A percentile compares a stretch with the other conserved stretches of the same genome.
Evolutionary conservation across 2,113 vertebrate genomes (phyloP).

Genomic region (Psephotus haematonotus): DNA sequence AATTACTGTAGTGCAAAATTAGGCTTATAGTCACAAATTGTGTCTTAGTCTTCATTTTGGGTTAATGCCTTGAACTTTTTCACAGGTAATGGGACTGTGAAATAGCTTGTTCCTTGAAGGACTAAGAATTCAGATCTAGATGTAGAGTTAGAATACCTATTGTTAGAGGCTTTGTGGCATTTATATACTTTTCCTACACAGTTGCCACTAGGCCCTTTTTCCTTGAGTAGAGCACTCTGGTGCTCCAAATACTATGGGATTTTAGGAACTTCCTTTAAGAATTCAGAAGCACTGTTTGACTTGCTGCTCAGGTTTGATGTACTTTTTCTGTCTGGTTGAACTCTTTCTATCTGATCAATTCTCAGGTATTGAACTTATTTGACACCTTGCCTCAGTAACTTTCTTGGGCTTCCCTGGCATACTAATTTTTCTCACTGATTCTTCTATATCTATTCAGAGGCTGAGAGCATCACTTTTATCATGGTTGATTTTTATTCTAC

Average conservation of each 20-base stretch:
- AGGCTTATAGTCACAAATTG: background rate
- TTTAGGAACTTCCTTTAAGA: background rate
- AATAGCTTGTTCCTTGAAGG: background rate
- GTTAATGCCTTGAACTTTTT: background rate
- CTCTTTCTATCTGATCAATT: background rate
- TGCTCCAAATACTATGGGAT: rapidly evolving
- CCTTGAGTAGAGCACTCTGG: background rate
- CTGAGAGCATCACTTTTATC: background rate
- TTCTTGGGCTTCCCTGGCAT: background rate
- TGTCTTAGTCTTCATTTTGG: background rate
- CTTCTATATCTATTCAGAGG: background rate
- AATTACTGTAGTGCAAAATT: background rate
- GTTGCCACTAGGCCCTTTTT: background rate
- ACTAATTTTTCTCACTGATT: background rate
- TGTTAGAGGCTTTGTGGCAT: background rate
- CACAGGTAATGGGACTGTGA: background rate
- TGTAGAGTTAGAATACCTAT: background rate
- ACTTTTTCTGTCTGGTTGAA: background rate
- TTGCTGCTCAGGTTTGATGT: background rate
- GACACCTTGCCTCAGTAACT: background rate
- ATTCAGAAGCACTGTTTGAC: background rate
- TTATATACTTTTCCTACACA: background rate
- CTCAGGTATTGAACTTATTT: background rate
- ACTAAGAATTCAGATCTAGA: background rate
- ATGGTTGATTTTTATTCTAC: background rate